phyloP scores from a whole-genome alignment of 2,113 vertebrate species.

The Thalassoma bifasciatum region DNA sequence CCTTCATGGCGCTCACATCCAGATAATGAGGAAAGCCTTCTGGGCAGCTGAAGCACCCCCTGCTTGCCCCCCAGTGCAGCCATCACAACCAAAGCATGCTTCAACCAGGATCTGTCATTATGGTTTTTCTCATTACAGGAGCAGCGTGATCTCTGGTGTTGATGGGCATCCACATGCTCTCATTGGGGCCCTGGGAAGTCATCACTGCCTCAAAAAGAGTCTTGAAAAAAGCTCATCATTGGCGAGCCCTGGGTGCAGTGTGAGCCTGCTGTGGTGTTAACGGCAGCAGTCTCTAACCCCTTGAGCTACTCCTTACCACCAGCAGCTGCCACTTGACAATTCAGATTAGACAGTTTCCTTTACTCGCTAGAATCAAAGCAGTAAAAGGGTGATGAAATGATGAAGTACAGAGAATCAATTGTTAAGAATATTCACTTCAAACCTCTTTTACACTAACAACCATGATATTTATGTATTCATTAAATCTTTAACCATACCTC shows the following conservation, averaged over 20 bases:
- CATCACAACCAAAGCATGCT: constrained; percentile 45
- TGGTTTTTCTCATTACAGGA: constrained; percentile 72
- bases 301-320: constrained; percentile 32
- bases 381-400: neutral
- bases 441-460: no score
- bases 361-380: constrained; percentile 18
- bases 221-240: constrained; percentile 39
- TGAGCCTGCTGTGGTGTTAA: constrained; percentile 48
- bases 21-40: constrained; percentile 69
- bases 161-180: constrained; percentile 47
- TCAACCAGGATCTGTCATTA: constrained; percentile 59
- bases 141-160: constrained; percentile 62
- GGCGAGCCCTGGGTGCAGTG: neutral
- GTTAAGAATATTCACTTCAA: no score
- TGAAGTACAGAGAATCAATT: neutral
- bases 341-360: constrained; percentile 26
- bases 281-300: constrained; percentile 51
- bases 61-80: constrained; percentile 50
- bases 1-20: constrained; percentile 59
- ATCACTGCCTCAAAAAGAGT: constrained; percentile 9
- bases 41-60: constrained; percentile 39
- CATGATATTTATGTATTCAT: no score
- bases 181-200: constrained; percentile 27
- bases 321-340: constrained; percentile 45
- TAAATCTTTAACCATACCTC: no score